Percentiles rank a stretch among this genome's conserved stretches.
These are phyloP conservation scores for Leucania comma DNA, from an alignment of 2,888 invertebrate genomes.

Conservation along the genomic window DNA sequence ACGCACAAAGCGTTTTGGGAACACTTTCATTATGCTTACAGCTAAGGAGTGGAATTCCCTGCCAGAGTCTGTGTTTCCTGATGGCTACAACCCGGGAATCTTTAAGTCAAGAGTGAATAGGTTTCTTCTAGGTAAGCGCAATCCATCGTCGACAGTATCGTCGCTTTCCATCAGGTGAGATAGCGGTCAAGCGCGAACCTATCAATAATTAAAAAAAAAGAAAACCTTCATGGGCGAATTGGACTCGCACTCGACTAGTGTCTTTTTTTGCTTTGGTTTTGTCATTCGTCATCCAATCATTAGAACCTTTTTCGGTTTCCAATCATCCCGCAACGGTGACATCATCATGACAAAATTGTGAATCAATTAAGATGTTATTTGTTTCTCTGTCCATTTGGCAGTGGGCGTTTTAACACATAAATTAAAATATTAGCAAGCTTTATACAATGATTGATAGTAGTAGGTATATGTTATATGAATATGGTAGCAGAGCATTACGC, in stretches of 20 bases:
- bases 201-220: too few species aligned
- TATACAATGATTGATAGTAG: conserved; percentile 41
- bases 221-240: background rate
- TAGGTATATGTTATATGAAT: background rate
- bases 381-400: background rate
- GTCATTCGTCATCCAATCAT: background rate
- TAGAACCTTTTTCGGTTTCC: background rate
- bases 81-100: too few species aligned
- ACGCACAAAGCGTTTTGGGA: too few species aligned
- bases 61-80: too few species aligned
- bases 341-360: conserved; percentile 10
- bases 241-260: background rate
- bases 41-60: too few species aligned
- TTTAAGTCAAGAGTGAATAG: too few species aligned
- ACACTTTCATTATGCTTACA: too few species aligned
- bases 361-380: conserved; percentile 33
- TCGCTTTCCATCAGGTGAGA: too few species aligned
- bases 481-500: conserved; percentile 21
- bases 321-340: conserved; percentile 10
- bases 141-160: too few species aligned
- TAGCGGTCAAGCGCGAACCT: too few species aligned
- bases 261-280: too few species aligned
- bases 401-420: conserved; percentile 39
- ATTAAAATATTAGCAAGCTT: conserved; percentile 39
- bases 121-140: too few species aligned